Percentiles rank a stretch among this genome's conserved stretches.
Conservation (phyloP, 30 jellyfish, hydroid and myxozoan species). For the Aurelia sp. region DNA sequence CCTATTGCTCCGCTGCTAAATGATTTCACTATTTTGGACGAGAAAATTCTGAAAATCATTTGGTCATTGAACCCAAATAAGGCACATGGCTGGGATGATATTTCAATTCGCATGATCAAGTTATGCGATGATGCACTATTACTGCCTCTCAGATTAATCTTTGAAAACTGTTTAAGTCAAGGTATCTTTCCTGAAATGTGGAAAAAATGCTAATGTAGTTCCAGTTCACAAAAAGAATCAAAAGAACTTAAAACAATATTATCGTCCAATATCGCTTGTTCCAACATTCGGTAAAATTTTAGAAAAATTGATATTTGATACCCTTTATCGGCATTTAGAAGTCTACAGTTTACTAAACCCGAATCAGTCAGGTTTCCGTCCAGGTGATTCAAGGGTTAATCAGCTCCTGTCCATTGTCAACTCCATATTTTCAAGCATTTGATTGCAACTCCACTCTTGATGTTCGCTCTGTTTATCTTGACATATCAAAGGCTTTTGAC, state of each 20-base stretch:
- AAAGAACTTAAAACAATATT: no score
- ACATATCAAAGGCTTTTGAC: slow-evolving; percentile 70
- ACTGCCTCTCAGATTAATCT: slow-evolving; percentile 21
- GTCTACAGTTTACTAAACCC: background rate
- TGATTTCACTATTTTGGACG: slow-evolving; percentile 9
- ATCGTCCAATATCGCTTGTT: slow-evolving; percentile 60
- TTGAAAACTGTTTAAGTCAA: slow-evolving; percentile 5
- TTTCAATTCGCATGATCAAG: slow-evolving; percentile 52
- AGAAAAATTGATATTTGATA: slow-evolving; percentile 40
- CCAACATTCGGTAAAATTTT: slow-evolving; percentile 36
- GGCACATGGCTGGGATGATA: slow-evolving; percentile 77
- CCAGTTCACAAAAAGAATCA: no score
- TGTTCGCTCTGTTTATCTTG: slow-evolving; percentile 37
- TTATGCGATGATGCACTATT: slow-evolving; percentile 39
- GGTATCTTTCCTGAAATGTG: slow-evolving; percentile 38
- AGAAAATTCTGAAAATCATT: slow-evolving; percentile 12
- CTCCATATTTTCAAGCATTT: slow-evolving; percentile 34
- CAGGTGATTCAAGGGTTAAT: slow-evolving; percentile 18
- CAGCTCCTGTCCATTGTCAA: slow-evolving; percentile 49
- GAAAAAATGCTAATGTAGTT: slow-evolving; percentile 31
- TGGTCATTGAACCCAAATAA: slow-evolving; percentile 39
- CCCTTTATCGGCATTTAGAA: slow-evolving; percentile 9
- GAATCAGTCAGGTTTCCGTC: no score
- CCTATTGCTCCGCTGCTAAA: slow-evolving; percentile 11
- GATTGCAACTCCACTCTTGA: slow-evolving; percentile 62